Evolutionary conservation across 2,113 vertebrate species (phyloP), one percentile per base, ranked within the genome.

Genomic region (Corythoichthys haematopterus): DNA sequence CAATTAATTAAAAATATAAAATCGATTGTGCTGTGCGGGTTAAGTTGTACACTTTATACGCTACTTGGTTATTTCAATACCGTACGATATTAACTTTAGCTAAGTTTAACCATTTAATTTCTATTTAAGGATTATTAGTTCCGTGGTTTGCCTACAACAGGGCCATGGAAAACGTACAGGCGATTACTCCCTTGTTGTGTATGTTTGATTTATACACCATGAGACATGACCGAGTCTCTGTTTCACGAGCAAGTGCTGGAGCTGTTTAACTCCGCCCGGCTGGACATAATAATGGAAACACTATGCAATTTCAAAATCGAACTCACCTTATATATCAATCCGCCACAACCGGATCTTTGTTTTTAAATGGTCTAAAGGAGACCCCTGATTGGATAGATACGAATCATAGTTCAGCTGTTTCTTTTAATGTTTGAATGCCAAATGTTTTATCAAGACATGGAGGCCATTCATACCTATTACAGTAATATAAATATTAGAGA

Each of bases 341-440:
- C 90, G 87, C 82, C 67, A 16, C 50, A 76, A 69, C 87, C 83
- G 90, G 92, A 46, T 82, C 91, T 89, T 82, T 71, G 87, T 92
- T 89, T 92, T 93, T 93, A 93, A 93, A 93, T 92, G 89, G 92
- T 90, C 89, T 81, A 78, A 84, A 82, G 87, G 81, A 83, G 85
- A 80, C 67, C 66, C 68, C 28, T 83, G 82, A 87, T 88, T 88
- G 88, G 86, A 1, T 1, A 47, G 76, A 75, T 78, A 83, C 51
- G 53, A 84, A 80, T 64, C 46, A 74, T 14, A 64, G 55, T 71
- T 66, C 65, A 66, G 64, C 62, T 72, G 76, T 80, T 78, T 73
- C 13, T 77, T 75, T 77, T 53, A 66, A 75, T 55, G 56, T 73
- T 75, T 56, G 2, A 63, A 61, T 60, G 11, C 40, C 36, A 12